These are phyloP conservation scores for Lepus townsendii DNA, from an alignment of 2,797 vertebrate genomes.

Conservation along the genomic window DNA sequence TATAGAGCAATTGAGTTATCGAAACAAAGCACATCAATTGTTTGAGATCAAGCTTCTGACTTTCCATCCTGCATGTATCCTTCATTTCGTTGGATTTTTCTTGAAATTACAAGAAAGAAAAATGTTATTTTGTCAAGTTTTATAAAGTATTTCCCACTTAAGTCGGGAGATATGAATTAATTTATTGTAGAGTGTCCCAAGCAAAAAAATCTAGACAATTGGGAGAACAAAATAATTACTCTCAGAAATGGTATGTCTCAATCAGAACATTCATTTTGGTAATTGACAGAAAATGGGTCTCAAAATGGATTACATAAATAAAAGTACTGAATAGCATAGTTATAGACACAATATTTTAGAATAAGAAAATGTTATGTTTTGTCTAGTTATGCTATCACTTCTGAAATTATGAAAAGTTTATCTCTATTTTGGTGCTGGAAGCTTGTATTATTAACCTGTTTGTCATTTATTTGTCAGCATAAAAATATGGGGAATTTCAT, in stretches of 20 bases:
- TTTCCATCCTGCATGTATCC: neutral
- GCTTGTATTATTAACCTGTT: neutral
- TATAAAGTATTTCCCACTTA: neutral
- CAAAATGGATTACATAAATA: neutral
- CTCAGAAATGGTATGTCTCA: neutral
- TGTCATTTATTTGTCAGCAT: neutral
- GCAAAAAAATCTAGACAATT: neutral
- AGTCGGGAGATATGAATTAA: neutral
- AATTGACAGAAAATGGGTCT: neutral
- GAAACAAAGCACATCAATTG: slow-evolving; percentile 49
- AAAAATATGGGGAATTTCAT: neutral
- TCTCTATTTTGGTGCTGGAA: neutral
- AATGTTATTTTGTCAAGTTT: neutral
- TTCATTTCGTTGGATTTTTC: neutral
- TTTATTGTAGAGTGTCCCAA: neutral
- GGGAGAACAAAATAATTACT: neutral
- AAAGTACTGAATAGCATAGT: neutral
- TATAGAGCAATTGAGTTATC: slow-evolving; percentile 69
- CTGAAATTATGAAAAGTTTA: neutral
- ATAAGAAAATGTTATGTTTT: neutral
- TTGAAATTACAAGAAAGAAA: neutral
- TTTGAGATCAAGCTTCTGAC: slow-evolving; percentile 8
- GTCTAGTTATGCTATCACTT: neutral
- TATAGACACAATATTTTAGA: neutral
- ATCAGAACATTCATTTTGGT: neutral